Base-by-base conservation (phyloP, 2,797 vertebrate genomes). In the Coilia nasus region DNA sequence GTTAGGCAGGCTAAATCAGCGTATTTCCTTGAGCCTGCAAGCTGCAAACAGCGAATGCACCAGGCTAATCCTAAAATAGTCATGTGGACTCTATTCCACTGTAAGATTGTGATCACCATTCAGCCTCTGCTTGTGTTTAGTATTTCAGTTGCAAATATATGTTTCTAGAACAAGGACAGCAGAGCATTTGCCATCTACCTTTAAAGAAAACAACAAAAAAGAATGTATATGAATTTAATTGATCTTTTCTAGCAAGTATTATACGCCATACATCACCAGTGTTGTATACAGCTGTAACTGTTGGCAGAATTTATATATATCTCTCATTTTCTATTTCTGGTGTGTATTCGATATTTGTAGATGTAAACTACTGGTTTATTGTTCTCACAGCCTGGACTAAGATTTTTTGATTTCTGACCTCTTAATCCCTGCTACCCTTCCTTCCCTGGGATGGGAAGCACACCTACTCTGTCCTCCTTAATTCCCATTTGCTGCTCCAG, bases 401-500 rank as follows among this genome's bases (percentile, higher is more conserved):
- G 25, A 35, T 15, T 71, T 35, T 60, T 19, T 15, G 6, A 6
- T 17, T 17, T 41, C 67, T 41, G 31, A 41, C 67, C 31, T 28
- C 14, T 67, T 35, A 75, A 75, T 75, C 71, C 17, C 19, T 44
- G 1, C 71, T 78, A 9, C 28, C 67, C 6, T 71, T 31, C 67
- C 6, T 71, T 31, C 15, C 31, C 35, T 71, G 71, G 17, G 71
- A 17, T 44, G 31, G 6, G 31, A 17, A 41, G 35, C 67, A 41
- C 19, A 41, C 15, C 35, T 6, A 54, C 50, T 86, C 56, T 57
- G 50, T 71, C 14, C 47, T 82, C 54, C 81, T n/a, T 82, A 60
- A 82, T 60, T 21, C 54, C 25, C 81, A 60, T 82, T 82, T 21
- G 54, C 57, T 59, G 50, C 50, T 57, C 57, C 25, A 82, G 57